Evolutionary conservation across 2,888 invertebrate genomes (phyloP).

Genomic region (Dolichopus griseipennis): DNA sequence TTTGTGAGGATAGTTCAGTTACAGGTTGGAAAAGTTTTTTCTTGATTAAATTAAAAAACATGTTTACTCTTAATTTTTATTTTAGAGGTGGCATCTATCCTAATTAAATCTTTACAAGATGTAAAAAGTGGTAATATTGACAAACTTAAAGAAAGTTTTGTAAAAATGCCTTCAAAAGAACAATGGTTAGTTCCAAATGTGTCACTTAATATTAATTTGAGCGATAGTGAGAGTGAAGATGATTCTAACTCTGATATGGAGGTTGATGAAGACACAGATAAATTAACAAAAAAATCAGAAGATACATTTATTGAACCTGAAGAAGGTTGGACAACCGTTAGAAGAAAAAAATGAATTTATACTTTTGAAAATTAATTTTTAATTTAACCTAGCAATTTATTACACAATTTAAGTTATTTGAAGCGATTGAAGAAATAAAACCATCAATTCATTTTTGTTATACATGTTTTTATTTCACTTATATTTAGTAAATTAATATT

Average conservation of each 20-base stretch:
- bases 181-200: slow-evolving; percentile 49
- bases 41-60: background rate
- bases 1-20: slow-evolving; percentile 62
- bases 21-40: slow-evolving; percentile 43
- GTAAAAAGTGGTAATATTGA: slow-evolving; percentile 49
- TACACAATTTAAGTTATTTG: too few relatives aligned
- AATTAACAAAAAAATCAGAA: background rate
- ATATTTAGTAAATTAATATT: too few relatives aligned
- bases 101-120: slow-evolving; percentile 50
- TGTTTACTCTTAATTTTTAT: slow-evolving; percentile 27
- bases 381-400: too few relatives aligned
- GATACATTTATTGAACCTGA: background rate
- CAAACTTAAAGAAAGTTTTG: slow-evolving; percentile 50
- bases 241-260: slow-evolving; percentile 37
- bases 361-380: too few relatives aligned
- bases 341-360: background rate
- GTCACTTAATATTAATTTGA: slow-evolving; percentile 32
- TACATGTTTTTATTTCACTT: too few relatives aligned
- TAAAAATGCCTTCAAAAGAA: slow-evolving; percentile 52
- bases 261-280: slow-evolving; percentile 23
- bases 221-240: slow-evolving; percentile 33
- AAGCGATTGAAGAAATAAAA: too few relatives aligned
- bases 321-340: slow-evolving; percentile 9
- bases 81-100: slow-evolving; percentile 51
- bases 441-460: too few relatives aligned